Percentiles rank a stretch among this genome's conserved stretches.
These are phyloP conservation scores for Watsonalla binaria DNA, from an alignment of 2,888 invertebrate species.

Conservation along the genomic window DNA sequence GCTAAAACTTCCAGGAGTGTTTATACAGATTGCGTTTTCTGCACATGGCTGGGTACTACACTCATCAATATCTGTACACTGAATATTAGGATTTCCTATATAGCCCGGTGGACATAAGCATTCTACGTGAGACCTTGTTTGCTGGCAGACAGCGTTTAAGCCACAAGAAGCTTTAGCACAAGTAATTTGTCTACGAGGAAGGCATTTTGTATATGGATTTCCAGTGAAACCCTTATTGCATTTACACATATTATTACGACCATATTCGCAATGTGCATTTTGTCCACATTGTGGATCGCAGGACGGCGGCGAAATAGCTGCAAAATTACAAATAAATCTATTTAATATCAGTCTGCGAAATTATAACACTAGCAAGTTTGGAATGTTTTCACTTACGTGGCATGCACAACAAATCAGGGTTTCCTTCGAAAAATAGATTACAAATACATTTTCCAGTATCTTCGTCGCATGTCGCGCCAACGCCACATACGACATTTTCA, in stretches of 20 bases:
- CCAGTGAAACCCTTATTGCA: slow-evolving; percentile 91
- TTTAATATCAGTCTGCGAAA: slow-evolving; percentile 1
- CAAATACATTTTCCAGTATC: slow-evolving; percentile 91
- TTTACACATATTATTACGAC: slow-evolving; percentile 85
- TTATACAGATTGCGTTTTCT: slow-evolving; percentile 92
- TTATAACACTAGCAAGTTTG: slow-evolving; percentile 1
- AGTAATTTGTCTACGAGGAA: slow-evolving; percentile 82
- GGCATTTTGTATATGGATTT: slow-evolving; percentile 92
- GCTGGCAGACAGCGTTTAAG: slow-evolving; percentile 87
- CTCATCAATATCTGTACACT: slow-evolving; percentile 91
- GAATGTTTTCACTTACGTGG: slow-evolving; percentile 84
- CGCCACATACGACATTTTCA: slow-evolving; percentile 91
- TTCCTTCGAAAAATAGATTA: slow-evolving; percentile 91
- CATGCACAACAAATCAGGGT: slow-evolving; percentile 93
- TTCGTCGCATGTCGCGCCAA: slow-evolving; percentile 91
- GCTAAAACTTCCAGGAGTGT: slow-evolving; percentile 92
- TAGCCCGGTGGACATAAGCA: slow-evolving; percentile 91
- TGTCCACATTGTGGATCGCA: slow-evolving; percentile 89
- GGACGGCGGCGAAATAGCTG: slow-evolving; percentile 86
- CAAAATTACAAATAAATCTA: slow-evolving; percentile 33
- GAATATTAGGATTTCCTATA: slow-evolving; percentile 91
- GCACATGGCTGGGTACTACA: slow-evolving; percentile 89
- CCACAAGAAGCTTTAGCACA: slow-evolving; percentile 88
- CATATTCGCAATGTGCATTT: slow-evolving; percentile 93
- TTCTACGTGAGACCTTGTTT: slow-evolving; percentile 85